Evolutionary conservation across 2,113 vertebrate species (phyloP), one percentile per base, ranked within the genome.

Genomic region (Scomber scombrus): DNA sequence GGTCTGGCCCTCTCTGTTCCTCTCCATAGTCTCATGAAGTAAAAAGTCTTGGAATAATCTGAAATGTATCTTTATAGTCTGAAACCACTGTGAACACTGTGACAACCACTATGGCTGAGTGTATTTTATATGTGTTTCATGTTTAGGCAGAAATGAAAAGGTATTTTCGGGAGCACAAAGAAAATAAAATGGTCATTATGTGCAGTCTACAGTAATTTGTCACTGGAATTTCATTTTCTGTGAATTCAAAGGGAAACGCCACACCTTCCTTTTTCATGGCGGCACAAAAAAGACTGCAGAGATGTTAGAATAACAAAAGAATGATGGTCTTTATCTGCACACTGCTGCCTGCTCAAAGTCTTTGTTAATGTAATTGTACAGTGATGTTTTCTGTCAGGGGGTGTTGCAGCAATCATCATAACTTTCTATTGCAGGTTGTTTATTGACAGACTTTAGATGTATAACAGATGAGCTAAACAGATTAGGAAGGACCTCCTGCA

Each of bases 301-400:
- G 81, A 90, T 88, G 88, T 90, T 89, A 91, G 80, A 89, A 88
- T 81, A 83, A 92, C 86, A 89, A 93, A 92, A 91, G 85, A 81
- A 76, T 71, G 79, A 88, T 82, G 64, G 79, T 64, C 73, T 91
- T 89, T 88, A 90, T 92, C 91, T 64, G 58, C 62, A 75, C 40
- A 49, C 78, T 66, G 80, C 85, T 87, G 88, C 73, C 68, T 65
- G 73, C 71, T 73, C 65, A 75, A 78, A 89, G 79, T 64, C 66
- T 88, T 91, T 90, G 85, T 89, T 87, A 84, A 82, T 82, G 61
- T 63, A 56, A 79, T 61, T 82, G 77, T 75, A 87, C 70, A 80
- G 75, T 57, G 49, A 87, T 73, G 75, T 84, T 73, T 78, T 90
- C 62, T 81, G 82, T 87, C 74, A 65, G 68, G 40, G 49, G 19